phyloP scores from a whole-genome alignment of 2,888 invertebrate genomes.

The Globia sparganii region DNA sequence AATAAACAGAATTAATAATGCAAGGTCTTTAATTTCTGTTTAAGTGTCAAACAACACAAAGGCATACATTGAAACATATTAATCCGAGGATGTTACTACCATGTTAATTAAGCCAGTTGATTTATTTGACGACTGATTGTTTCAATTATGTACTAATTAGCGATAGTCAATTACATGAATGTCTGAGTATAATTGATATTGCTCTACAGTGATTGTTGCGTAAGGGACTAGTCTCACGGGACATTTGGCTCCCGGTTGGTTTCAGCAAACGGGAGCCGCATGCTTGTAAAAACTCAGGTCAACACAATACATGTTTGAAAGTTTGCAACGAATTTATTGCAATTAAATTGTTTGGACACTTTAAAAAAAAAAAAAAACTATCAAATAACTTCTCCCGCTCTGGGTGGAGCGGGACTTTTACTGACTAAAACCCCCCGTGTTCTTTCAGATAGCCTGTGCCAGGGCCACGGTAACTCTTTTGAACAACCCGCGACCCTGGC shows the following conservation, averaged over 20 bases:
- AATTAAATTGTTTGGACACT: background rate
- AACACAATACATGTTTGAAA: background rate
- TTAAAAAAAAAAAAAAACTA: too few relatives aligned
- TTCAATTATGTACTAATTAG: conserved; percentile 73
- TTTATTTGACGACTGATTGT: conserved; percentile 72
- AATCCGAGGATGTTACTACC: conserved; percentile 55
- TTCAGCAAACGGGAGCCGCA: background rate
- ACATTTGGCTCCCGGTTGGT: background rate
- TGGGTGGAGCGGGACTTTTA: too few relatives aligned
- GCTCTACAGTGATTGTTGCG: conserved; percentile 38
- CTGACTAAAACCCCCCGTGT: too few relatives aligned
- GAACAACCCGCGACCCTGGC: too few relatives aligned
- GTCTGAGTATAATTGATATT: conserved; percentile 55
- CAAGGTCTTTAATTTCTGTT: conserved; percentile 19
- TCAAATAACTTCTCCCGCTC: too few relatives aligned
- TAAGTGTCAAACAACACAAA: conserved; percentile 41
- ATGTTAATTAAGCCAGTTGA: conserved; percentile 71
- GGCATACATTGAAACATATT: conserved; percentile 41
- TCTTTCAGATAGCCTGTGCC: too few relatives aligned
- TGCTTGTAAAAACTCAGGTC: background rate
- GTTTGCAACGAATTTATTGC: background rate
- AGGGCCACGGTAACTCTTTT: too few relatives aligned
- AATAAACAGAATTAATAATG: conserved; percentile 13
- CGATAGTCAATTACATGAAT: conserved; percentile 63
- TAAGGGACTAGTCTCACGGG: conserved; percentile 13